Evolutionary conservation across 2,113 vertebrate genomes (phyloP).

Genomic region (Etia nguti): DNA sequence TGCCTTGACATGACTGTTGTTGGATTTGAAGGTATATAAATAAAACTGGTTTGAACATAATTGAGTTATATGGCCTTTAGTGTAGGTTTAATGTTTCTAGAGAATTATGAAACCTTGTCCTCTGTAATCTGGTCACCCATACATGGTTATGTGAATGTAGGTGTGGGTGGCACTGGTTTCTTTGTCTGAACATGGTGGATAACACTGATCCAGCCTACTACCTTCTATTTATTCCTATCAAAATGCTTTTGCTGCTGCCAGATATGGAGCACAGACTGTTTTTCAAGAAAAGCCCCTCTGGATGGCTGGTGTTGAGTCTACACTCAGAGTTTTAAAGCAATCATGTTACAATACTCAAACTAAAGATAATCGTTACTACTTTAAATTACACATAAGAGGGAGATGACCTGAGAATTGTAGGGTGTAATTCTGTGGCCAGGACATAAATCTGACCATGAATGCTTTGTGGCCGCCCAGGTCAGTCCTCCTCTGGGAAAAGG

Average conservation of each 20-base stretch:
- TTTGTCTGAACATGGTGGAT: not conserved
- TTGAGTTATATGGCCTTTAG: fast-evolving
- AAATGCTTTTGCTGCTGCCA: not conserved
- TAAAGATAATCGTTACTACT: not conserved
- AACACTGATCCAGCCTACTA: not conserved
- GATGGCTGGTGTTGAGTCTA: not conserved
- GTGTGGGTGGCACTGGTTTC: not conserved
- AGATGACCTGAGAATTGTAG: not conserved
- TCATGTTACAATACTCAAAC: fast-evolving
- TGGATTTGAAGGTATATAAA: not conserved
- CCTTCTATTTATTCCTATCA: not conserved
- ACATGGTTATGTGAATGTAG: not conserved
- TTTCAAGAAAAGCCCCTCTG: not conserved
- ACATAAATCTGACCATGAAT: slow-evolving; percentile 59
- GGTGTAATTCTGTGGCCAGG: slow-evolving; percentile 1
- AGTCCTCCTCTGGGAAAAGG: slow-evolving; percentile 57
- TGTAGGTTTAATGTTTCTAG: not conserved
- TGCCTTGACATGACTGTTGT: fast-evolving
- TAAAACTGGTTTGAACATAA: not conserved
- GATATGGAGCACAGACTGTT: not conserved
- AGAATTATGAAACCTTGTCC: not conserved
- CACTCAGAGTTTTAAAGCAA: not conserved
- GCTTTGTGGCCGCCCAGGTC: slow-evolving; percentile 37
- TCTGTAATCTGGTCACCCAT: not conserved
- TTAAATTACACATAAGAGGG: not conserved